Percentiles rank a stretch among this genome's conserved stretches.
Conservation (phyloP, 2,888 invertebrate species). For the Baccha elongata region DNA sequence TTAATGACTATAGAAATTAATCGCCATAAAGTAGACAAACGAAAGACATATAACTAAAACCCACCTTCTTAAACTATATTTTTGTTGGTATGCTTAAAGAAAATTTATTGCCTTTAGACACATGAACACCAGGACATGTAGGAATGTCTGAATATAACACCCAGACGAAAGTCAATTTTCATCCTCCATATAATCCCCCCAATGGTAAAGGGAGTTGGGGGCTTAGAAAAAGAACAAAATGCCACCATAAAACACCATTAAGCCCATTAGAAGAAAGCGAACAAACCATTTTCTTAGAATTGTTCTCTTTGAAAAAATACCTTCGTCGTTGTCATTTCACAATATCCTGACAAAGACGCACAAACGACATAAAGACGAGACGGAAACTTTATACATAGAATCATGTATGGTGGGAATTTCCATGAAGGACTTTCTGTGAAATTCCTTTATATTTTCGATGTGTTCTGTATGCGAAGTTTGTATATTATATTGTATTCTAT, state of each 20-base stretch:
- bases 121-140: not conserved
- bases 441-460: slow-evolving; percentile 57
- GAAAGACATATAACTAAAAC: slow-evolving; percentile 7
- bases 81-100: no score
- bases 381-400: not conserved
- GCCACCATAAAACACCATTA: slow-evolving; percentile 69
- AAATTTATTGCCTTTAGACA: not conserved
- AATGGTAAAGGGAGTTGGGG: slow-evolving; percentile 6
- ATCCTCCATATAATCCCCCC: not conserved
- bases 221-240: slow-evolving; percentile 57
- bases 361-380: slow-evolving; percentile 27
- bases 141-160: slow-evolving; percentile 11
- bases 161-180: slow-evolving; percentile 66
- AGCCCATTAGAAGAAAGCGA: slow-evolving; percentile 68
- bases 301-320: slow-evolving; percentile 54
- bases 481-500: no score
- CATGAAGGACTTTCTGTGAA: slow-evolving; percentile 37
- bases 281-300: slow-evolving; percentile 67
- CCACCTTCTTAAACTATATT: slow-evolving; percentile 22
- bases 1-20: slow-evolving; percentile 58
- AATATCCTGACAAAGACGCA: slow-evolving; percentile 64
- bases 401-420: slow-evolving; percentile 24
- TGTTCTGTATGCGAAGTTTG: not conserved
- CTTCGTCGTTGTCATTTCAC: slow-evolving; percentile 40
- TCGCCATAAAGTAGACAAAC: slow-evolving; percentile 39